Base-by-base conservation (phyloP, 2,797 vertebrate species). In the Oceanodroma leucorhoa region DNA sequence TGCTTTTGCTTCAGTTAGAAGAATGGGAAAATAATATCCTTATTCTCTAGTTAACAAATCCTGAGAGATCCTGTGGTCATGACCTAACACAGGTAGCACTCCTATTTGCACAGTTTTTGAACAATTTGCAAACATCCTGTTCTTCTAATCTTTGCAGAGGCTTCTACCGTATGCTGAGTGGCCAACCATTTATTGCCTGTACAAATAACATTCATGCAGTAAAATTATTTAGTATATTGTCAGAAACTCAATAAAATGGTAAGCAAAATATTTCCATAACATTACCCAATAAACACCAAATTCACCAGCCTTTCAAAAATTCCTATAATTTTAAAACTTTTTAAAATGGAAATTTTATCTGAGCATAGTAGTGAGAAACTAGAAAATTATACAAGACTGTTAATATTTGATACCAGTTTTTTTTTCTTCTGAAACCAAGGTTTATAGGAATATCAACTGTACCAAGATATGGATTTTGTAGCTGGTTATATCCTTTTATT, bases 401-500 rank as follows among this genome's bases (percentile, higher is more conserved):
- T 94, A 89, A 64, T 79, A 88, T 95, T 94, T 93, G 24, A 15
- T 86, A 96, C 32, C 43, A 91, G 51, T 82, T 95, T 72, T 93
- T 96, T 96, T 87, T 94, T 55, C 40, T 21, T 30, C 40, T 94
- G 91, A 97, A 97, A 96, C 48, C 36, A 89, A 93, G 24, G 54
- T 90, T 95, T 94, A 89, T 89, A 91, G 82, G 95, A 97, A 96
- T 97, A 96, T 93, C 73, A 95, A 46, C 51, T 54, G n/a, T 76
- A 90, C 71, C 84, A 95, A 93, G 82, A 88, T n/a, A 70, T 3
- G 5, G 14, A 55, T 61, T 92, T 89, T 70, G 24, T 36, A 62
- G 38, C 5, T 77, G 48, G 16, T 53, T 70, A 67, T 43, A 53
- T 60, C 17, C 1, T 83, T 81, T 69, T 76, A 46, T 72, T 66